Base-by-base conservation (phyloP, 2,888 invertebrate genomes). In the Drosophila lacicola region DNA sequence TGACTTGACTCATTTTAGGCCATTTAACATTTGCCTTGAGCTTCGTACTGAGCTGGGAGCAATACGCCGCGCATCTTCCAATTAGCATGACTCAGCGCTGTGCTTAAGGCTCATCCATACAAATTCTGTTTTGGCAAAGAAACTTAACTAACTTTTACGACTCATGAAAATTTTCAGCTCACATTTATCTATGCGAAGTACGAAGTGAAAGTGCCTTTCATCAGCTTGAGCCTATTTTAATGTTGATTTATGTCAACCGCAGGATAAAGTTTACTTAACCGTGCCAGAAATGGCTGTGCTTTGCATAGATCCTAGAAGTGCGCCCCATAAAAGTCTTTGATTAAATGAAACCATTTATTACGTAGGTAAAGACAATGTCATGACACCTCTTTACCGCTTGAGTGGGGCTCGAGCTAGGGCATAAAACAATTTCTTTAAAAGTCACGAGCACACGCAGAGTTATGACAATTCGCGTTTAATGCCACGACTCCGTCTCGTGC, bases 261-360 rank as follows among this genome's bases (percentile, higher is more conserved):
- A 82, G 88, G 73, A 63, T 73, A 66, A 87, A 87, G 73, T 85
- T 85, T 79, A 66, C 67, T 80, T 73, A 83, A 56, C 73, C 79
- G 60, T 54, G 69, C 53, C 58, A 75, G 69, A 82, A 66, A 62
- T 74, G 69, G 47, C 54, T 55, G 66, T 54, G 70, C 63, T 46
- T 44, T 60, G 68, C 74, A 74, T 89, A 74, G 77, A 73, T 77
- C 77, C 70, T 79, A 77, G 78, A 65, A 56, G 69, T 69, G 61
- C 63, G 68, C 61, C 64, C 73, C 68, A 84, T 88, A 76, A 83
- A 89, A 71, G 74, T 54, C 85, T 71, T 84, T 89, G 84, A 85
- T 89, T 89, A 85, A 85, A 85, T 87, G 88, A 87, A 89, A 79
- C 84, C 87, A 85, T 85, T 89, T 85, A 84, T 85, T 79, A 89